Conservation (phyloP, 1,140 invertebrate genomes). For the Drosophila albomicans region DNA sequence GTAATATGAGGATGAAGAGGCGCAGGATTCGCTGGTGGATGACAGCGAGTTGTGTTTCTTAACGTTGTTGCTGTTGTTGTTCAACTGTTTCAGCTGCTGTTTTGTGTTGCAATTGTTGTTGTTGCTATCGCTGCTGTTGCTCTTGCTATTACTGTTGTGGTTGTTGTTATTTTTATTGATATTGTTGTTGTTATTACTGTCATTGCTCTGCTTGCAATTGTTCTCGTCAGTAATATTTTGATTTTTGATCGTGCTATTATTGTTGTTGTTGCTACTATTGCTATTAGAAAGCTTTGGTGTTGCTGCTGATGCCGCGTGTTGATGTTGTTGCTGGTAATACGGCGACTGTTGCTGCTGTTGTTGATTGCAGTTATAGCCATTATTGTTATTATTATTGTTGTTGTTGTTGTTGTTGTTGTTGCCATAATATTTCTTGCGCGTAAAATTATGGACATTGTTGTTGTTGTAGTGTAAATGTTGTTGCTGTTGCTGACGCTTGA, state of each 20-base stretch:
- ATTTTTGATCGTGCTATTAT: constrained; percentile 63
- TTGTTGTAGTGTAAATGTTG: constrained; percentile 45
- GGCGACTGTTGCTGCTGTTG: constrained; percentile 44
- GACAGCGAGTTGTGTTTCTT: constrained; percentile 58
- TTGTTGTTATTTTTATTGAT: constrained; percentile 25
- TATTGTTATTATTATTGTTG: constrained; percentile 49
- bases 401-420: constrained; percentile 43
- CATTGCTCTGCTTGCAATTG: constrained; percentile 46
- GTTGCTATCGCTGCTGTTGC: constrained; percentile 24
- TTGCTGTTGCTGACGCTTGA: constrained; percentile 43
- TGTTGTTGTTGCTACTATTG: constrained; percentile 51
- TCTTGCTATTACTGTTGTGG: constrained; percentile 30
- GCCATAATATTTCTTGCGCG: constrained; percentile 63
- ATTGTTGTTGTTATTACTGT: constrained; percentile 51
- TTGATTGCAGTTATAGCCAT: constrained; percentile 39
- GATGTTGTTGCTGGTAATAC: constrained; percentile 52
- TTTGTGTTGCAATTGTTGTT: constrained; percentile 35
- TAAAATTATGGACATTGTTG: constrained; percentile 46
- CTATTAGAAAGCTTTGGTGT: constrained; percentile 23
- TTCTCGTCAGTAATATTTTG: constrained; percentile 53
- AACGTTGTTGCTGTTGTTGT: constrained; percentile 38
- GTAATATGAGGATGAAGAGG: constrained; percentile 43
- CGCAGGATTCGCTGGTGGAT: constrained; percentile 46
- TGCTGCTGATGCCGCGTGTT: constrained; percentile 37
- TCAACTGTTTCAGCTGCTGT: constrained; percentile 6